Base-by-base conservation (phyloP, 2,888 invertebrate species). In the Tetragonula carbonaria region DNA sequence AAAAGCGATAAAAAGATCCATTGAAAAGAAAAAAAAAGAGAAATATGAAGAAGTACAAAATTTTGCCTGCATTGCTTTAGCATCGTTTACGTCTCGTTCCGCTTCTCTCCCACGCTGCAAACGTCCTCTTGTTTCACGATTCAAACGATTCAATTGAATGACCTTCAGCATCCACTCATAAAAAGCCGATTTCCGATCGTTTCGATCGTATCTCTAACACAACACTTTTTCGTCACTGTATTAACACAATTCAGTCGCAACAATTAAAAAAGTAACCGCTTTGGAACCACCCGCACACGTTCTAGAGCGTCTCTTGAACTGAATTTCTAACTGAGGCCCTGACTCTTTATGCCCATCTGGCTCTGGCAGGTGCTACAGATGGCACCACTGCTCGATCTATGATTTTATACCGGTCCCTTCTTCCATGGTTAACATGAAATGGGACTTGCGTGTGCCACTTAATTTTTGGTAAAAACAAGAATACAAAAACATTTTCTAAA, bases 291-390 rank as follows among this genome's bases (percentile, higher is more conserved):
- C 80, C 75, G 79, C 72, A 65, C 89, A 84, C 77, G 81, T 79
- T 74, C 74, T 77, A 82, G 59, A 79, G 83, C 82, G 86, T 90
- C 84, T 84, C 82, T 74, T 82, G 82, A 82, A 90, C 90, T 90
- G 91, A 86, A 89, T 86, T 85, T 88, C 87, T 83, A 68, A 68
- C 85, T 85, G 72, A 80, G 81, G 84, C 85, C 84, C 88, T 75
- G 83, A 87, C 88, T 88, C 90, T 90, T 90, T 88, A 90, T 88
- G 85, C 85, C 86, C 90, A 90, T 85, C 87, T 90, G 90, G 83
- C 88, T 80, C 74, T 57, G 74, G 83, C 90, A 90, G 90, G 87
- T 90, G 88, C 45, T 80, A 28, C 87, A 90, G 90, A 77, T 88
- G 90, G 90, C 90, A 86, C 87, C 90, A 90, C 90, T 65, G 78